Conservation (phyloP, 2,113 vertebrate genomes). For the Naja naja region DNA sequence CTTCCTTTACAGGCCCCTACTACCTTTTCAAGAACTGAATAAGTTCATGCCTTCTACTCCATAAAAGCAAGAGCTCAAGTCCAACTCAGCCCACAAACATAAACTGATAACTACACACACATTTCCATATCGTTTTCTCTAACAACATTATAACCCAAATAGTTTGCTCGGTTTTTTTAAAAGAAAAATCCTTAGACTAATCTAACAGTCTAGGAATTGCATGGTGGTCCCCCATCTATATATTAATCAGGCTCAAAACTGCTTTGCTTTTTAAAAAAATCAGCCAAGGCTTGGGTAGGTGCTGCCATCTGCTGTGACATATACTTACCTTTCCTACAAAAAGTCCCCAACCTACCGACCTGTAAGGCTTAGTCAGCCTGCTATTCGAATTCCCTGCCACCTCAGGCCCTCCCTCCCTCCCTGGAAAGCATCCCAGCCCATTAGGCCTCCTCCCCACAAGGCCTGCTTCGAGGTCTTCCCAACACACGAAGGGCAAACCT, state of each 20-base stretch:
- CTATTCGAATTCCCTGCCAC: no score
- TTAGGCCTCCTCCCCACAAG: background rate
- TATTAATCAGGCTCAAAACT: background rate
- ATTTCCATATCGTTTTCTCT: background rate
- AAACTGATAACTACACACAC: background rate
- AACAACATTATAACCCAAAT: background rate
- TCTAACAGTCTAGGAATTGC: background rate
- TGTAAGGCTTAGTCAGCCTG: background rate
- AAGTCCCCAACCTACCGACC: background rate
- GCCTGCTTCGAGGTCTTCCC: background rate
- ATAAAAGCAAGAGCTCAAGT: background rate
- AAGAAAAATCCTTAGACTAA: background rate
- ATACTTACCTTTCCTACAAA: background rate
- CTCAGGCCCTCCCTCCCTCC: background rate
- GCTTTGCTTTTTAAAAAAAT: background rate
- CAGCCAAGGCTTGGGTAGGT: background rate
- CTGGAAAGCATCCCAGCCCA: background rate
- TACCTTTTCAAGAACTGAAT: background rate
- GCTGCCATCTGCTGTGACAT: background rate
- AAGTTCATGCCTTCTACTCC: background rate
- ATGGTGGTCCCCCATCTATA: background rate
- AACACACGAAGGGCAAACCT: background rate
- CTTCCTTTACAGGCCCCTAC: background rate
- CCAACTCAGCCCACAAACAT: background rate
- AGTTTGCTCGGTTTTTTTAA: background rate